Conservation (phyloP, 2,888 invertebrate genomes). For the Saturnia japonica region DNA sequence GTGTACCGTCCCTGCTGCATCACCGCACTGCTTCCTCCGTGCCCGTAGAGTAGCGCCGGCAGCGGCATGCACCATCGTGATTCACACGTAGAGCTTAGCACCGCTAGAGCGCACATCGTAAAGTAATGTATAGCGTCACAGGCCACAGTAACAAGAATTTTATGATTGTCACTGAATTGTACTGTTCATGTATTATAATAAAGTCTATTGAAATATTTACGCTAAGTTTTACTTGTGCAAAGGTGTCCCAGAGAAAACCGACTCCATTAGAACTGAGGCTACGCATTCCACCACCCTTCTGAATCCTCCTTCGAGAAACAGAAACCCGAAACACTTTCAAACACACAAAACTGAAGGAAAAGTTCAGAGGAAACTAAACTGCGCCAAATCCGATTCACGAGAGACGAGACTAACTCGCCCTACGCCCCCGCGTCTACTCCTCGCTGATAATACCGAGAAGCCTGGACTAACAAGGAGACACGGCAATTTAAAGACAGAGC, state of each 20-base stretch:
- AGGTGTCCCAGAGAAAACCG: constrained; percentile 38
- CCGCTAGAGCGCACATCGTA: not conserved
- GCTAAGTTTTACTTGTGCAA: constrained; percentile 51
- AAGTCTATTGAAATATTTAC: constrained; percentile 34
- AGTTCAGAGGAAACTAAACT: not conserved
- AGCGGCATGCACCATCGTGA: constrained; percentile 1
- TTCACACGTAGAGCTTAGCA: not conserved
- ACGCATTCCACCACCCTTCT: not conserved
- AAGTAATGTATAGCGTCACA: not conserved
- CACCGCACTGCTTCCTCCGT: constrained; percentile 63
- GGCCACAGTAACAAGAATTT: not conserved
- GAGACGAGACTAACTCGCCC: not conserved
- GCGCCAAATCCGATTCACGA: not conserved
- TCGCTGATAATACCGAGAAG: not conserved
- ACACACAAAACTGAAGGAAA: not conserved
- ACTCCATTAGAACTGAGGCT: not conserved
- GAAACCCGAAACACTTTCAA: not conserved
- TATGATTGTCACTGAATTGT: not conserved
- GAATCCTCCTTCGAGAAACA: not conserved
- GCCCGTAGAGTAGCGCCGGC: constrained; percentile 53
- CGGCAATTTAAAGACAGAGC: not conserved
- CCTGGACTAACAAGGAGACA: not conserved
- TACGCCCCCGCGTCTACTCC: not conserved
- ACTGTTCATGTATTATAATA: constrained; percentile 30
- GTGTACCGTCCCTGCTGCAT: constrained; percentile 30